These are phyloP conservation scores for Ctenicera cuprea DNA, from an alignment of 2,888 invertebrate species.

Conservation along the genomic window DNA sequence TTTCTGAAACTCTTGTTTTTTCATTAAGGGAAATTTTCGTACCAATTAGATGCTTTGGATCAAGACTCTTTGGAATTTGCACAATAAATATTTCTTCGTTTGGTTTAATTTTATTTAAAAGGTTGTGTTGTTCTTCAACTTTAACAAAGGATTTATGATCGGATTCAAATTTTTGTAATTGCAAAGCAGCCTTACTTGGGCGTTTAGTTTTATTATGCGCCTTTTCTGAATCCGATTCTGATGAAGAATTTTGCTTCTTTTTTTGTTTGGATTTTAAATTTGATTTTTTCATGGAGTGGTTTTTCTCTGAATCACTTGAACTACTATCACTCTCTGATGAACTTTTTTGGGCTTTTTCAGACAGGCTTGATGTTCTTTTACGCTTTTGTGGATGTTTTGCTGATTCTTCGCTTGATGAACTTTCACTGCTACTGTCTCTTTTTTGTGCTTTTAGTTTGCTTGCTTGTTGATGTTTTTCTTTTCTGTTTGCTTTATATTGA, in stretches of 20 bases:
- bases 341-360: not conserved
- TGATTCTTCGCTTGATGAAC: not conserved
- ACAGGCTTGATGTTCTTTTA: too few relatives aligned
- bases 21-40: slow-evolving; percentile 40
- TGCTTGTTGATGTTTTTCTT: not conserved
- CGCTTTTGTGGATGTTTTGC: too few relatives aligned
- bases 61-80: slow-evolving; percentile 51
- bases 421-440: not conserved
- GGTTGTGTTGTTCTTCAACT: not conserved
- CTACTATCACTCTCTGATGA: not conserved
- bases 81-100: slow-evolving; percentile 49
- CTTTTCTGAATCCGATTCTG: slow-evolving; percentile 5
- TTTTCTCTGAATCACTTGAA: not conserved
- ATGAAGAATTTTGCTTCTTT: not conserved
- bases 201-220: not conserved
- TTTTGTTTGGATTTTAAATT: not conserved
- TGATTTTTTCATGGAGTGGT: too few relatives aligned
- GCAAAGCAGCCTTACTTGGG: not conserved
- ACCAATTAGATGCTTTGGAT: slow-evolving; percentile 39
- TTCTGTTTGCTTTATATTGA: not conserved
- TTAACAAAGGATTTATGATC: not conserved
- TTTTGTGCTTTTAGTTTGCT: not conserved
- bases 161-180: slow-evolving; percentile 15
- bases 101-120: slow-evolving; percentile 33
- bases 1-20: slow-evolving; percentile 34